Evolutionary conservation across 2,888 invertebrate species (phyloP).

Genomic region (Dolomedes plantarius): DNA sequence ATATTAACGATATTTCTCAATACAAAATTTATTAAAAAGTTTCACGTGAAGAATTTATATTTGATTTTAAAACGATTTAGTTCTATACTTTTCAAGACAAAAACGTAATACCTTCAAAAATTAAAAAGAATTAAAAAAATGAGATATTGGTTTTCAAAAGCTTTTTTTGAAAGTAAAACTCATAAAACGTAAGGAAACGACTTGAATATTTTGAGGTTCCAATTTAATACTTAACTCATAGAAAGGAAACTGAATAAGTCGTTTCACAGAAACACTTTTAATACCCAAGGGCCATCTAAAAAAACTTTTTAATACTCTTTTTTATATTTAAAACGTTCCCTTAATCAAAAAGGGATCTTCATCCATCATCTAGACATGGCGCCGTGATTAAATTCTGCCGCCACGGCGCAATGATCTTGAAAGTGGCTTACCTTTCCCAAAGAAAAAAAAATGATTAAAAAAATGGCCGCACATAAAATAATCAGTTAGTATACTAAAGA

Average conservation of each 20-base stretch:
- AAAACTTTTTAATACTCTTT: slow-evolving; percentile 7
- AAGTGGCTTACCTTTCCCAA: slow-evolving; percentile 43
- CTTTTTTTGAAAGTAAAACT: too few relatives aligned
- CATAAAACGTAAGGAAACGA: too few relatives aligned
- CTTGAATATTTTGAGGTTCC: not conserved
- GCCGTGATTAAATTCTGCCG: slow-evolving; percentile 47
- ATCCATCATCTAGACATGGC: slow-evolving; percentile 62
- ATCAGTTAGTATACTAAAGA: not conserved
- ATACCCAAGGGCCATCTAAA: not conserved
- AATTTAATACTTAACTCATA: not conserved
- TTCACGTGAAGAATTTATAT: too few relatives aligned
- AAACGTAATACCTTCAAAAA: too few relatives aligned
- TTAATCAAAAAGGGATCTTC: slow-evolving; percentile 57
- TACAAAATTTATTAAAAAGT: too few relatives aligned
- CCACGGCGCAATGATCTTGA: slow-evolving; percentile 33
- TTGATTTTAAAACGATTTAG: too few relatives aligned
- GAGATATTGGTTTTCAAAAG: too few relatives aligned
- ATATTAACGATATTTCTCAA: too few relatives aligned
- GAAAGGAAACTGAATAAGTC: not conserved
- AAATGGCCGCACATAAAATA: not conserved
- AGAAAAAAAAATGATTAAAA: not conserved
- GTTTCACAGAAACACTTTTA: not conserved
- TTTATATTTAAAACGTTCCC: slow-evolving; percentile 11
- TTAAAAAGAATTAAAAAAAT: too few relatives aligned
- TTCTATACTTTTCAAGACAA: too few relatives aligned